These are phyloP conservation scores for Carcharodon carcharias DNA, from an alignment of 2,797 vertebrate genomes.

Conservation along the genomic window DNA sequence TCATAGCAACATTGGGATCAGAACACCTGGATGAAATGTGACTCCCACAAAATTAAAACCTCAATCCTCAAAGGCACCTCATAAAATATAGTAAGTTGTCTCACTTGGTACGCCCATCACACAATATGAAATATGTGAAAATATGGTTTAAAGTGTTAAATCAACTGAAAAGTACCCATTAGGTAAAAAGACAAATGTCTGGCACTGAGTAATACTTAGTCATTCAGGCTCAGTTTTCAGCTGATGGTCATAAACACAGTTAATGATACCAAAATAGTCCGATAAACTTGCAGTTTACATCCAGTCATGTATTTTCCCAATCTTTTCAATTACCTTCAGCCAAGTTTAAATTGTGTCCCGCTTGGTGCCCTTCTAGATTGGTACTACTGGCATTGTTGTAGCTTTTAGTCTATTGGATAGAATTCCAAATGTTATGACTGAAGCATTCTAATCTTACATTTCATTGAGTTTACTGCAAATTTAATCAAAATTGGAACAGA, in stretches of 20 bases:
- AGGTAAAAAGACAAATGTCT: not conserved
- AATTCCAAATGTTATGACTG: not conserved
- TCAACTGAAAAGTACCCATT: not conserved
- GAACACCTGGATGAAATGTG: not conserved
- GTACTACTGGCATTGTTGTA: not conserved
- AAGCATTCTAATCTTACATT: not conserved
- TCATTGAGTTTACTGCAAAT: not conserved
- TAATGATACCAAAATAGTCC: not conserved
- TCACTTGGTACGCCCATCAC: not conserved
- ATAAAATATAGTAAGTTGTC: not conserved
- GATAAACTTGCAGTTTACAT: not conserved
- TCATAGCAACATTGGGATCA: not conserved
- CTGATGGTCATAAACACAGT: not conserved
- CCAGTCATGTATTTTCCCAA: not conserved
- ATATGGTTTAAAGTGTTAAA: not conserved
- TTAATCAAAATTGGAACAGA: not conserved
- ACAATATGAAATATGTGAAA: not conserved
- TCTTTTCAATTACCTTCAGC: not conserved
- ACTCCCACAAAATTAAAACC: not conserved
- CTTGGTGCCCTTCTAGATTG: not conserved
- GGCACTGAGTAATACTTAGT: not conserved
- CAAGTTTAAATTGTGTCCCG: not conserved
- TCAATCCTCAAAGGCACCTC: not conserved
- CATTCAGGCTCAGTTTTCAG: not conserved
- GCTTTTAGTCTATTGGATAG: not conserved